Percentiles rank a stretch among this genome's conserved stretches.
Evolutionary conservation across 2,888 invertebrate genomes (phyloP).

Genomic region (Glaucopsyche alexis): DNA sequence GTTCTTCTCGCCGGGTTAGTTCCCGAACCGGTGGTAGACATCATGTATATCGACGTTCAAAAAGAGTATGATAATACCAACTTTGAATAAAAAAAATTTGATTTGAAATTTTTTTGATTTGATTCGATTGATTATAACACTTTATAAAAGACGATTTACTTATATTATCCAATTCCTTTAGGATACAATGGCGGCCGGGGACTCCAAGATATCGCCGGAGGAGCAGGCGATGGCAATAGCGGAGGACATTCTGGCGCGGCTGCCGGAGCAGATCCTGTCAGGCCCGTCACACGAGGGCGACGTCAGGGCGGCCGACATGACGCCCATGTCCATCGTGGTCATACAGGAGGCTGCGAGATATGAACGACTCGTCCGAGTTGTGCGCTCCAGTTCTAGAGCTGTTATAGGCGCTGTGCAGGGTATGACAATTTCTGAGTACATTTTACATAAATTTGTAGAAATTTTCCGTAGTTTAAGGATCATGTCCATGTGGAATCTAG

Average conservation of each 20-base stretch:
- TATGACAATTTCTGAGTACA: conserved; percentile 46
- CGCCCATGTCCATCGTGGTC: conserved; percentile 95
- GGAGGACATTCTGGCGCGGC: conserved; percentile 86
- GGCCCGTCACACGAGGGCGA: conserved; percentile 83
- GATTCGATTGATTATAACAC: no score
- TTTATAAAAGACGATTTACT: no score
- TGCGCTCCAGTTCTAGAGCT: conserved; percentile 86
- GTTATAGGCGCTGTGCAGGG: conserved; percentile 94
- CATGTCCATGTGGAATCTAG: no score
- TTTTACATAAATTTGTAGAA: no score
- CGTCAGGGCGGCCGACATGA: conserved; percentile 89
- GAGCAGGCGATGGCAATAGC: conserved; percentile 89
- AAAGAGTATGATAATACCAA: no score
- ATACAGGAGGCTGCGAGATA: conserved; percentile 92
- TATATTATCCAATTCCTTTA: conserved; percentile 45
- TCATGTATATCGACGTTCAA: no score
- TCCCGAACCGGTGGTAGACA: no score
- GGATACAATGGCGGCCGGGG: conserved; percentile 82
- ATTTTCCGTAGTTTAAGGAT: no score
- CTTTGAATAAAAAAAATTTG: no score
- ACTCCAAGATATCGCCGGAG: conserved; percentile 85
- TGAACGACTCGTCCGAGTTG: conserved; percentile 86
- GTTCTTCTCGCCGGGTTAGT: no score
- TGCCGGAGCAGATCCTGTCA: conserved; percentile 85
- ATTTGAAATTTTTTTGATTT: no score